Percentiles rank a stretch among this genome's conserved stretches.
Conservation (phyloP, 2,888 invertebrate genomes). For the Molorchus minor region DNA sequence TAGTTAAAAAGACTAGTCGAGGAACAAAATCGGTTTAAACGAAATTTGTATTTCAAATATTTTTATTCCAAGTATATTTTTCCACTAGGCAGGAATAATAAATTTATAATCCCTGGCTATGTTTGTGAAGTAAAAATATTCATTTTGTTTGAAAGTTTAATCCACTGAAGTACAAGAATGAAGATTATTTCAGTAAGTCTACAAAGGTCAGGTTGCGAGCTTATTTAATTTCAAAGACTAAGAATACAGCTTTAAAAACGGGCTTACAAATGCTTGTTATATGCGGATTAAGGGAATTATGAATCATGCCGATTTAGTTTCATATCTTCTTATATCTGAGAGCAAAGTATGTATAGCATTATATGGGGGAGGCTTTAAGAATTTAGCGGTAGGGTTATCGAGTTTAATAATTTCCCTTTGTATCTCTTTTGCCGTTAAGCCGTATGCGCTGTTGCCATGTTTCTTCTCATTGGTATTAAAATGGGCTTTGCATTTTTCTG, state of each 20-base stretch:
- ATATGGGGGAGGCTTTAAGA: slow-evolving; percentile 54
- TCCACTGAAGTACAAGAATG: slow-evolving; percentile 46
- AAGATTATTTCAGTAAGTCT: slow-evolving; percentile 54
- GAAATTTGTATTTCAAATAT: too few species aligned
- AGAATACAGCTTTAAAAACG: slow-evolving; percentile 55
- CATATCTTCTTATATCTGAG: slow-evolving; percentile 59
- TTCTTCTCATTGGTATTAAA: neutral
- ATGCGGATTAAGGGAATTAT: slow-evolving; percentile 62
- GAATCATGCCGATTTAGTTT: slow-evolving; percentile 60
- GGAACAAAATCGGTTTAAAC: too few species aligned
- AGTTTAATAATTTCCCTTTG: slow-evolving; percentile 21
- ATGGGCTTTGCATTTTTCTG: too few species aligned
- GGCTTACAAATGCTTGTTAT: slow-evolving; percentile 61
- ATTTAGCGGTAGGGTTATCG: slow-evolving; percentile 57
- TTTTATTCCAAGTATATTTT: too few species aligned
- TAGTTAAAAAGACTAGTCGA: too few species aligned
- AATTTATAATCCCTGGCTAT: too few species aligned
- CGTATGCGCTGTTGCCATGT: slow-evolving; percentile 3
- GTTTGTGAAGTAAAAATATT: slow-evolving; percentile 20
- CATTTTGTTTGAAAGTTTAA: slow-evolving; percentile 40
- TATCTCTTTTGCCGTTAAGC: slow-evolving; percentile 11
- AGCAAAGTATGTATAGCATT: slow-evolving; percentile 48
- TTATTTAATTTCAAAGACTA: slow-evolving; percentile 57
- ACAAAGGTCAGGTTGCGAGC: slow-evolving; percentile 52
- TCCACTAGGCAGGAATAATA: too few species aligned